Evolutionary conservation across 2,113 vertebrate genomes (phyloP).

Genomic region (Tupaia chinensis): DNA sequence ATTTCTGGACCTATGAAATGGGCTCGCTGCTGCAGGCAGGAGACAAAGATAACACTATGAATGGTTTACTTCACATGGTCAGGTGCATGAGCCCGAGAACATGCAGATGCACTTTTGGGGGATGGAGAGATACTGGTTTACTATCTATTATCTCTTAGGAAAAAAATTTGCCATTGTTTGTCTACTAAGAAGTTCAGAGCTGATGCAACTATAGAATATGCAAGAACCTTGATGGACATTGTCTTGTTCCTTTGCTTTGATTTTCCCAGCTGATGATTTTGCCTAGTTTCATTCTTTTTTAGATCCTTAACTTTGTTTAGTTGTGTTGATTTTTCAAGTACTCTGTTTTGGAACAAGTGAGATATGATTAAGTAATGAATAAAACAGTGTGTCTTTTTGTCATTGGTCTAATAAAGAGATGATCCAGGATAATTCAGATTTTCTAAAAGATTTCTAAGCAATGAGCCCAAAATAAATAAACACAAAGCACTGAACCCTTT

Average conservation of each 20-base stretch:
- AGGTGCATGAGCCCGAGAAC: neutral
- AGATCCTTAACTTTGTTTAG: neutral
- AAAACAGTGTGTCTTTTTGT: neutral
- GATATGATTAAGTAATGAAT: constrained; percentile 36
- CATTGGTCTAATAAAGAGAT: neutral
- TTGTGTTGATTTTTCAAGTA: neutral
- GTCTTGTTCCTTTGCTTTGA: neutral
- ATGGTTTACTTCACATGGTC: neutral
- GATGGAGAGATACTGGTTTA: neutral
- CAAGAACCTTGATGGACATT: neutral
- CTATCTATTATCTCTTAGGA: neutral
- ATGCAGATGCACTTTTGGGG: neutral
- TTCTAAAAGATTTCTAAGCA: constrained; percentile 39
- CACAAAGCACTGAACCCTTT: constrained; percentile 1
- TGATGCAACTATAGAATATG: neutral
- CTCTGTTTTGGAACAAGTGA: neutral
- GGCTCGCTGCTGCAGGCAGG: neutral
- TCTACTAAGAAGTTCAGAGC: neutral
- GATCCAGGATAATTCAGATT: constrained; percentile 8
- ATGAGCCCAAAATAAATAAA: constrained; percentile 6
- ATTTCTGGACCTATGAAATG: constrained; percentile 24
- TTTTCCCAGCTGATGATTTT: neutral
- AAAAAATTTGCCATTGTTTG: neutral
- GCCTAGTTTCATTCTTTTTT: neutral
- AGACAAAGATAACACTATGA: neutral